A percentile compares a stretch with the other conserved stretches of the same genome.
phyloP scores from a whole-genome alignment of 2,113 vertebrate species.

The Tragelaphus imberbis region DNA sequence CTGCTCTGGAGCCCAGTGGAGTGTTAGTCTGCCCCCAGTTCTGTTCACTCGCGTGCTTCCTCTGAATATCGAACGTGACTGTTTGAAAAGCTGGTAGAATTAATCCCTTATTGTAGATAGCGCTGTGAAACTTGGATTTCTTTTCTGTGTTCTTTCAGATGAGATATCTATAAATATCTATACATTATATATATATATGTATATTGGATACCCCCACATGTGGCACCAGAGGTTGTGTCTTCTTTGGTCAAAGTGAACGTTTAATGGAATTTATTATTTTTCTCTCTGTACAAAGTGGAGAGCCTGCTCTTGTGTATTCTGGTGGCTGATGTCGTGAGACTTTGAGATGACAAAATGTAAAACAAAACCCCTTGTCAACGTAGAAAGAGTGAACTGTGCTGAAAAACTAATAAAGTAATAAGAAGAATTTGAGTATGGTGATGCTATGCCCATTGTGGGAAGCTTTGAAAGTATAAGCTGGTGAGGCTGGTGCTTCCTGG shows the following conservation, averaged over 20 bases:
- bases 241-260: conserved; percentile 64
- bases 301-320: conserved; percentile 71
- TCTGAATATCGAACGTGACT: conserved; percentile 70
- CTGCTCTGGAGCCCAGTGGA: conserved; percentile 22
- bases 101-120: conserved; percentile 77
- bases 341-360: conserved; percentile 67
- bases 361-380: conserved; percentile 69
- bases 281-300: conserved; percentile 62
- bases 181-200: conserved; percentile 70
- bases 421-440: conserved; percentile 55
- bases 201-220: conserved; percentile 63
- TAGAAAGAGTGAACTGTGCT: conserved; percentile 79
- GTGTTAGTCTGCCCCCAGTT: conserved; percentile 45
- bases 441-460: neutral
- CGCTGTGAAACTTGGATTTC: conserved; percentile 45
- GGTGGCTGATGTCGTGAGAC: conserved; percentile 66
- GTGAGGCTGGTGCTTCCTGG: neutral
- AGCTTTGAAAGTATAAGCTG: neutral
- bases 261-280: conserved; percentile 62
- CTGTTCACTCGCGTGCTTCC: conserved; percentile 71
- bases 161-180: conserved; percentile 81
- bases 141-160: conserved; percentile 74
- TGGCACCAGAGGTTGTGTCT: conserved; percentile 68
- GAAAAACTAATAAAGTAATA: conserved; percentile 80
- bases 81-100: conserved; percentile 73